These are phyloP conservation scores for Synanthedon vespiformis DNA, from an alignment of 2,888 invertebrate genomes.

Conservation along the genomic window DNA sequence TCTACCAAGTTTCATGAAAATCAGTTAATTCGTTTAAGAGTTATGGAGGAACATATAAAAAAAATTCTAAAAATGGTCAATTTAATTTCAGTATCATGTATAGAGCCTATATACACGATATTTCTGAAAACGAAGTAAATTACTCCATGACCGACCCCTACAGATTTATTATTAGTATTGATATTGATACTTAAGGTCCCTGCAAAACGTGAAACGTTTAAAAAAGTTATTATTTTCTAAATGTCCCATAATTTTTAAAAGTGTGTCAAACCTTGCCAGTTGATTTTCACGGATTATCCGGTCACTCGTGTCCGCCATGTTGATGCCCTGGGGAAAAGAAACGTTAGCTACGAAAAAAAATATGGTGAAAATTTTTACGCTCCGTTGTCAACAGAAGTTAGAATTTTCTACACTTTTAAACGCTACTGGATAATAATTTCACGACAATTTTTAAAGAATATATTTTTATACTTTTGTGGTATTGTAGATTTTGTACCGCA, in stretches of 20 bases:
- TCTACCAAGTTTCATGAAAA: too few species aligned
- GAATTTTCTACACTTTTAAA: not conserved
- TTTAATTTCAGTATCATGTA: too few species aligned
- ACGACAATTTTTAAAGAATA: not conserved
- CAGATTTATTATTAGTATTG: too few species aligned
- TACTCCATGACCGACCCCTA: too few species aligned
- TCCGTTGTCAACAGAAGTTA: not conserved
- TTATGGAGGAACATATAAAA: too few species aligned
- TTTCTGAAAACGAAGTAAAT: too few species aligned
- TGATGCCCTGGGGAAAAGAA: slow-evolving; percentile 4
- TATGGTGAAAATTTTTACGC: not conserved
- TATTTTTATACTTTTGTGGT: not conserved
- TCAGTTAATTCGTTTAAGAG: too few species aligned
- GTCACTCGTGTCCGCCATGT: slow-evolving; percentile 4
- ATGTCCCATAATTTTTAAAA: not conserved
- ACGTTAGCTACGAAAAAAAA: slow-evolving; percentile 1
- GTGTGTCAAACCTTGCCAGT: slow-evolving; percentile 9
- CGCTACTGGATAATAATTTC: not conserved
- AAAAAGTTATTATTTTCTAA: too few species aligned
- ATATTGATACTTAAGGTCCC: too few species aligned
- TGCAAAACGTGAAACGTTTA: too few species aligned
- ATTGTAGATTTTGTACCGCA: not conserved
- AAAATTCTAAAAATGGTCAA: too few species aligned
- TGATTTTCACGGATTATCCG: slow-evolving; percentile 21
- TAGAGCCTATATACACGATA: too few species aligned